Evolutionary conservation across 2,888 invertebrate genomes (phyloP), one percentile per base, ranked within the genome.

Genomic region (Cyrtodaria siliqua): DNA sequence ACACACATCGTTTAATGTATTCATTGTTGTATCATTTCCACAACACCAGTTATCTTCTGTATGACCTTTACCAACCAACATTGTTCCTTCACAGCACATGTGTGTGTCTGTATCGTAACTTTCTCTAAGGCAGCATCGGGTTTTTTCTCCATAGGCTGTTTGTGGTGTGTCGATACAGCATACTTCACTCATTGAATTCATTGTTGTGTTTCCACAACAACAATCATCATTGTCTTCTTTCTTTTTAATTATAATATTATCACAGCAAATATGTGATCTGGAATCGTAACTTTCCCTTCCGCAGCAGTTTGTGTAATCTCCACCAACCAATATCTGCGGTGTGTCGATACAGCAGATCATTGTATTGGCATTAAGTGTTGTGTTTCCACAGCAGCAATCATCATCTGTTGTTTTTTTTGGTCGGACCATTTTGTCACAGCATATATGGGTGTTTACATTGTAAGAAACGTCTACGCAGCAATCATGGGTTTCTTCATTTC

Each of bases 31-130:
- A 49, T 66, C 63, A 60, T 64, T 56, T 2, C 69, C 75, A 55
- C 75, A 75, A 44, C 75, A 76, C 70, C 69, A 76, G 47, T 70
- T 60, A 14, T 75, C 70, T 14, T 56, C 27, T 12, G 14, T 44
- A 23, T 66, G 18, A 2, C 44, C 18, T 29, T 75, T 75, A 8
- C 55, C 23, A 18, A 26, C 27, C 4, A 70, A 20, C 27, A 53
- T 42, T 8, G 38, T 47, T 24, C 69, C 60, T 29, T 70, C 47
- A 55, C 70, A 70, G 29, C 75, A 75, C 24, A 75, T 29, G 4
- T 56, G 23, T 27, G 49, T 70, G 0, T 18, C 63, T 9, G 49
- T 24, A 26, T 60, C 27, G 29, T 61, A 75, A 42, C 75, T 70
- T 23, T 38, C 27, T 40, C n/a, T 56, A n/a, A 44, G 60, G 29